Conservation (phyloP, 2,113 vertebrate species). For the Varanus salvator region DNA sequence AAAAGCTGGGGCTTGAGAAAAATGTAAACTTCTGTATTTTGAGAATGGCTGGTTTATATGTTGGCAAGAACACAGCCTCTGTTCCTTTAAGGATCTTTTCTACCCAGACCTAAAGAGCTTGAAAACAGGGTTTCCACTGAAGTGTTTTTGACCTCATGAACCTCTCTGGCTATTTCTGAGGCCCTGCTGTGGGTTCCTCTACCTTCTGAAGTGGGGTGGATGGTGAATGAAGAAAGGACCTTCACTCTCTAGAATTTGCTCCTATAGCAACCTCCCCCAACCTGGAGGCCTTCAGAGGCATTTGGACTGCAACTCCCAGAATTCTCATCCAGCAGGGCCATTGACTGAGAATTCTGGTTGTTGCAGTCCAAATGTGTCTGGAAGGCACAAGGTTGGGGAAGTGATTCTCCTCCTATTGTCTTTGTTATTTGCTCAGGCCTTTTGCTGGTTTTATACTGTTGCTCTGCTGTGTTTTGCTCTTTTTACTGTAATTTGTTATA, state of each 20-base stretch:
- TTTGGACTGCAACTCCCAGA: too few relatives aligned
- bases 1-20: background rate
- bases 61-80: background rate
- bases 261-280: background rate
- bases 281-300: too few relatives aligned
- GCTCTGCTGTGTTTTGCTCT: background rate
- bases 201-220: background rate
- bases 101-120: background rate
- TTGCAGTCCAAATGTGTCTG: too few relatives aligned
- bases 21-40: background rate
- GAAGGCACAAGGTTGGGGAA: too few relatives aligned
- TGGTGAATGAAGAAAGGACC: background rate
- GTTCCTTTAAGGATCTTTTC: fast-evolving
- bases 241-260: background rate
- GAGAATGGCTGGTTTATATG: background rate
- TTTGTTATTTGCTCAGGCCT: background rate
- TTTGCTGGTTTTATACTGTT: background rate
- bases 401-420: background rate
- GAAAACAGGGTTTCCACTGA: background rate
- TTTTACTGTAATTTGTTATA: background rate
- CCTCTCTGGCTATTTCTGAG: background rate
- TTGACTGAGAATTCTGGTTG: too few relatives aligned
- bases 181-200: background rate
- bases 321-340: too few relatives aligned
- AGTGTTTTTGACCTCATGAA: background rate